These are phyloP conservation scores for Zygaena filipendulae DNA, from an alignment of 2,888 invertebrate species.

Conservation along the genomic window DNA sequence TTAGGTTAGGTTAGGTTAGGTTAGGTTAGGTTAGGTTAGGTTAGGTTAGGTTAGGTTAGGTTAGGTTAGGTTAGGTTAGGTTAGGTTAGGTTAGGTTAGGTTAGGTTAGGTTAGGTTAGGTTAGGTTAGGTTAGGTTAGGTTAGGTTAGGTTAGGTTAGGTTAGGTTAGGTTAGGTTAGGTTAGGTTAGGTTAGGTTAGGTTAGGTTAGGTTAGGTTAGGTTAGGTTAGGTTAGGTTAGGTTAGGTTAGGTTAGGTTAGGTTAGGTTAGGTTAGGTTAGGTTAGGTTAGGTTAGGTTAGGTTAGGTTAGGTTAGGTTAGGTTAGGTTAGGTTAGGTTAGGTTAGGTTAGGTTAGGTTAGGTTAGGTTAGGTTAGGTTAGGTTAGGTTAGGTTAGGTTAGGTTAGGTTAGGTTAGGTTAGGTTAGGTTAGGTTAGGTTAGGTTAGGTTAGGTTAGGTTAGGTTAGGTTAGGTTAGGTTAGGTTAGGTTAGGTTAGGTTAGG, in stretches of 20 bases:
- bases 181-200: constrained; percentile 13
- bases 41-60: too few relatives aligned
- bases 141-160: too few relatives aligned
- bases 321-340: constrained; percentile 11
- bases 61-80: too few relatives aligned
- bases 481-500: constrained; percentile 14
- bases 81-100: too few relatives aligned
- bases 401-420: constrained; percentile 11
- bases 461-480: constrained; percentile 11
- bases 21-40: constrained; percentile 10
- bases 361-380: constrained; percentile 8
- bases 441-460: constrained; percentile 9
- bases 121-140: too few relatives aligned
- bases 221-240: constrained; percentile 11
- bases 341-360: constrained; percentile 13
- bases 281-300: constrained; percentile 16
- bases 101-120: too few relatives aligned
- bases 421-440: constrained; percentile 9
- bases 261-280: constrained; percentile 13
- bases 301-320: constrained; percentile 17
- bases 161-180: constrained; percentile 16
- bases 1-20: constrained; percentile 10
- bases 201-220: constrained; percentile 8
- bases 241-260: constrained; percentile 12
- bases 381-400: constrained; percentile 9